Evolutionary conservation across 1,140 invertebrate species (phyloP), one percentile per base, ranked within the genome.

Genomic region (Holcopasites calliopsidis): DNA sequence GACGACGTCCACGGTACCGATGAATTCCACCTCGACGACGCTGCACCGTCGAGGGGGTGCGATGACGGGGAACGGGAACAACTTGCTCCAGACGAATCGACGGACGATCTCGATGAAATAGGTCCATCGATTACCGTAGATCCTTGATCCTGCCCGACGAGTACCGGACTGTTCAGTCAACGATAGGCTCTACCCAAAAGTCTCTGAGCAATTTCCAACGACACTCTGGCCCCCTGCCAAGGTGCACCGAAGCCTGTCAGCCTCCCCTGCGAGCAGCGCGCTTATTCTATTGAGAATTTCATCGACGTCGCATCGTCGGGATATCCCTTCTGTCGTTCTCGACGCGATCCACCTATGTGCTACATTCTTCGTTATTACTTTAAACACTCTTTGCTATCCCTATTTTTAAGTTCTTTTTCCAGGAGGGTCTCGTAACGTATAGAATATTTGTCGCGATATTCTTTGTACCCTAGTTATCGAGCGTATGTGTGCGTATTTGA

Each of bases 71-170:
- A 61, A 33, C n/a, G 28, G n/a, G 4, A 40, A 50, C 42, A 38
- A 5, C 3, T 4, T 2, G 11, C 13, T 44, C 10, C 40, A 77
- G 10, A 72, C 49, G 18, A 50, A 74, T 54, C 76, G 55, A 10
- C 70, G 69, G 38, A 62, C 60, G 61, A 65, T 73, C 61, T 52
- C 70, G 52, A 77, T 74, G 76, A 77, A 77, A 60, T 77, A 77
- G 70, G n/a, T 58, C 64, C 40, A 49, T 31, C n/a, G 26, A 49
- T 38, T 21, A 47, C 23, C 50, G 31, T 57, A 58, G 52, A 47
- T 58, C 61, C 28, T 57, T 26, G 62, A 68, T 55, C 61, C 47
- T 26, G 71, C 21, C 70, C 71, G 18, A 65, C n/a, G 71, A 31
- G 40, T 66, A 66, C 50, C 71, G 38, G 38, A 68, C 72, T 47